A percentile compares a stretch with the other conserved stretches of the same genome.
phyloP scores from a whole-genome alignment of 2,113 vertebrate genomes.

The Sminthopsis crassicaudata region DNA sequence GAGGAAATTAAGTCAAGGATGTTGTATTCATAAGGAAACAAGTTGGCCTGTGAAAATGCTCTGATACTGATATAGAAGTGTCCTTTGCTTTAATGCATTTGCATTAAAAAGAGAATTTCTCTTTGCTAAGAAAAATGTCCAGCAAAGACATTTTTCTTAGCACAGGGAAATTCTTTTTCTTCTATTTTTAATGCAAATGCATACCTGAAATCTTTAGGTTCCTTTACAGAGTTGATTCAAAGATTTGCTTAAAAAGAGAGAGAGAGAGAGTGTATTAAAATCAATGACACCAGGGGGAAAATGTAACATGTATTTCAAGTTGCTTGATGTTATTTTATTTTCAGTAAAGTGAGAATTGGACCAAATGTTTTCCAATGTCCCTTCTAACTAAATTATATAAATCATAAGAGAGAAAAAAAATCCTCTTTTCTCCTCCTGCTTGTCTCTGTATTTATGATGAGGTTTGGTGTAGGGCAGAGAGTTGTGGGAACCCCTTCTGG shows the following conservation, averaged over 20 bases:
- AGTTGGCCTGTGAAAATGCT: no score
- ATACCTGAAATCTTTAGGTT: background rate
- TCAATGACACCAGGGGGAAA: conserved; percentile 32
- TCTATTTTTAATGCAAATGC: conserved; percentile 3
- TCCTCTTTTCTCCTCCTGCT: no score
- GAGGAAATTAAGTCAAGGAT: no score
- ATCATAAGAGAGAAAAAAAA: no score
- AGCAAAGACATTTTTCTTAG: conserved; percentile 17
- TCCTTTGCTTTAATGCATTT: no score
- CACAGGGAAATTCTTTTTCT: conserved; percentile 29
- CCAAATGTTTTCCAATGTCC: background rate
- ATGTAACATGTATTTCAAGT: conserved; percentile 4
- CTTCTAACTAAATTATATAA: background rate
- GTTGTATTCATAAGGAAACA: no score
- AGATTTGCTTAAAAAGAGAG: background rate
- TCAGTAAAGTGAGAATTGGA: background rate
- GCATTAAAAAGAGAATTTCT: no score
- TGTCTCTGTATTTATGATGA: no score
- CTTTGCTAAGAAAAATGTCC: no score
- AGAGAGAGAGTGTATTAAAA: background rate
- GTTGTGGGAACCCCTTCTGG: no score
- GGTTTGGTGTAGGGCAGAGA: no score
- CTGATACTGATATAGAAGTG: no score
- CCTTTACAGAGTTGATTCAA: conserved; percentile 19
- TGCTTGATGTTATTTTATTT: background rate